phyloP scores from a whole-genome alignment of 2,888 invertebrate species.

The Ennomos fuscantarius region DNA sequence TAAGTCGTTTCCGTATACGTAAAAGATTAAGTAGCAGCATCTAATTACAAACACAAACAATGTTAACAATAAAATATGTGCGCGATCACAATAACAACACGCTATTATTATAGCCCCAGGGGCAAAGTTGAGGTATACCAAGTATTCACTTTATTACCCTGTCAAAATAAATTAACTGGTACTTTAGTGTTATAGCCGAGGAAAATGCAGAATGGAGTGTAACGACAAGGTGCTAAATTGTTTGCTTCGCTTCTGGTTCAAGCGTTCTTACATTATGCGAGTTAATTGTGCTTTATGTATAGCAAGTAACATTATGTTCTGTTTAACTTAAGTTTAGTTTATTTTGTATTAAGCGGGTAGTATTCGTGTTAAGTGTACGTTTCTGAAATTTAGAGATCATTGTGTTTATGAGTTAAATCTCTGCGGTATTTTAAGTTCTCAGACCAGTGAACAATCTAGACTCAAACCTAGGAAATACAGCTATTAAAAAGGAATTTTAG shows the following conservation, averaged over 20 bases:
- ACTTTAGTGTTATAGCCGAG: background rate
- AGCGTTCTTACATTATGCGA: constrained; percentile 20
- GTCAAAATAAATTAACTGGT: background rate
- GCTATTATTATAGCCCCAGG: constrained; percentile 17
- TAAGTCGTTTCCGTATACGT: constrained; percentile 1
- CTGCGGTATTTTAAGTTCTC: too few species aligned
- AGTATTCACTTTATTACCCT: constrained; percentile 12
- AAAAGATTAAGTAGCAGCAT: constrained; percentile 16
- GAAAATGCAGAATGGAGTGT: background rate
- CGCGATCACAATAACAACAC: constrained; percentile 24
- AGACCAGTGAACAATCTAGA: too few species aligned
- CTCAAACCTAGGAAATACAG: too few species aligned
- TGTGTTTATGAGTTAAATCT: background rate
- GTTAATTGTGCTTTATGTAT: constrained; percentile 28
- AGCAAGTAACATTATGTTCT: constrained; percentile 15
- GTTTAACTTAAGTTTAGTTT: constrained; percentile 18
- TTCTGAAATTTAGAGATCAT: constrained; percentile 9
- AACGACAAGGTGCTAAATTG: too few species aligned
- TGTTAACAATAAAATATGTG: constrained; percentile 25
- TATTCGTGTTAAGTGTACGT: background rate
- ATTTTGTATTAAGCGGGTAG: constrained; percentile 7
- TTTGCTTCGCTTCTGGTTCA: too few species aligned
- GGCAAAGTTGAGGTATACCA: constrained; percentile 2
- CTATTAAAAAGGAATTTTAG: too few species aligned
- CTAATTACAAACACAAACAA: constrained; percentile 20